These are phyloP conservation scores for Philaethria dido DNA, from an alignment of 2,888 invertebrate species.

Conservation along the genomic window DNA sequence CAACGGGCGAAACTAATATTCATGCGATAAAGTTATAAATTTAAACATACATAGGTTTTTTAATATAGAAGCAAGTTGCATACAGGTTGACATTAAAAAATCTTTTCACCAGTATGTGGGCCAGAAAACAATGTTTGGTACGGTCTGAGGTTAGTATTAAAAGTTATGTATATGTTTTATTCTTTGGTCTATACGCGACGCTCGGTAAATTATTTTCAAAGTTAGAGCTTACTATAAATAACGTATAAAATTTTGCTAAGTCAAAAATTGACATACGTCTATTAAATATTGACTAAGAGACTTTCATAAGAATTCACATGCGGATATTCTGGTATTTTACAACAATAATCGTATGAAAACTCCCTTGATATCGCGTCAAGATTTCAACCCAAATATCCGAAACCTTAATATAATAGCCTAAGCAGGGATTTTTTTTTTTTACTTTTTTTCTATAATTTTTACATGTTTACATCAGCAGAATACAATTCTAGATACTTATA, in stretches of 20 bases:
- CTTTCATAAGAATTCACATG: slow-evolving; percentile 82
- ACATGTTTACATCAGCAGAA: slow-evolving; percentile 80
- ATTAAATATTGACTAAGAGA: slow-evolving; percentile 82
- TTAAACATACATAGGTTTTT: slow-evolving; percentile 7
- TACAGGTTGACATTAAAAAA: slow-evolving; percentile 28
- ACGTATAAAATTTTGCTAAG: slow-evolving; percentile 84
- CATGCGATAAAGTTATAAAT: neutral
- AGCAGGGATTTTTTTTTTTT: slow-evolving; percentile 79
- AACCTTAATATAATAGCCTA: slow-evolving; percentile 79
- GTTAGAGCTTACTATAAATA: slow-evolving; percentile 76
- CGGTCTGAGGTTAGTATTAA: slow-evolving; percentile 81
- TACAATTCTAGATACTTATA: slow-evolving; percentile 80
- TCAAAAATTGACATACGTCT: slow-evolving; percentile 83
- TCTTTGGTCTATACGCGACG: slow-evolving; percentile 80
- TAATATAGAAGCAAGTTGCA: neutral
- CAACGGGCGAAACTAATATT: neutral
- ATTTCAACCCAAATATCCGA: slow-evolving; percentile 74
- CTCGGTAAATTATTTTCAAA: slow-evolving; percentile 70
- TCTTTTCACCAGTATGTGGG: slow-evolving; percentile 54
- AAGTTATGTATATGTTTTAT: slow-evolving; percentile 77
- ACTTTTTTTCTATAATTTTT: slow-evolving; percentile 76
- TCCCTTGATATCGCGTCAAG: slow-evolving; percentile 72
- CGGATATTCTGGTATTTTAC: slow-evolving; percentile 63
- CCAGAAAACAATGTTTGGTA: slow-evolving; percentile 81
- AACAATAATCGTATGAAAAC: slow-evolving; percentile 62